Base-by-base conservation (phyloP, 2,113 vertebrate genomes). In the Peromyscus leucopus region DNA sequence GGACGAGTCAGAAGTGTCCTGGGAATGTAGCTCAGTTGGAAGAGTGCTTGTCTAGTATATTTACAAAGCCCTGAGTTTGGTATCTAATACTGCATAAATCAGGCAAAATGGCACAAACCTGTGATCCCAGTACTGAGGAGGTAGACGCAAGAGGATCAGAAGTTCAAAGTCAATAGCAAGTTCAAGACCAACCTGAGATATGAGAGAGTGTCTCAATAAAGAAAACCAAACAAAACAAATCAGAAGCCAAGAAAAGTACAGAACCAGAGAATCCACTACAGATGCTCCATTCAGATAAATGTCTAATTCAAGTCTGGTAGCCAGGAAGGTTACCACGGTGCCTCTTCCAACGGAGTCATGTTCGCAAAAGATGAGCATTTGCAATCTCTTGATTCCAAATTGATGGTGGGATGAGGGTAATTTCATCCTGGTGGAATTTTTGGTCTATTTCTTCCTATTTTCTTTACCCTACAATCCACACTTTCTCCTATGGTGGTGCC, bases 231-330 rank as follows among this genome's bases (percentile, higher is more conserved):
- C 1, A 69, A 31, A 69, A 71, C 11, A 72, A 69, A 33, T 13
- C 31, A 69, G 46, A 71, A 46, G 31, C 19, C 75, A 94, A 63
- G 71, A 42, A 72, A 96, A 51, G 3, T 33, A 36, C 19, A 22
- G 9, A 83, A 65, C 39, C 48, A 92, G 26, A 55, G 92, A 88
- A 85, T 5, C 39, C 80, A 28, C 90, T 80, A 69, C 6, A 21
- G 21, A 86, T 92, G 42, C 76, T 89, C 79, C 91, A 4, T 74
- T 96, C 42, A 33, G 36, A 93, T 89, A 90, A 76, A 72, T 22
- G 1, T 36, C 13, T 55, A 19, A n/a, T 42, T 92, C 28, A 65
- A 89, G 24, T 79, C 93, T 96, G 21, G 75, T 82, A 85, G 1
- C 63, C 33, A 63, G 16, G 51, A 71, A 22, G 55, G 33, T 76